Conservation (phyloP, 2,113 vertebrate species). For the Scopus umbretta region DNA sequence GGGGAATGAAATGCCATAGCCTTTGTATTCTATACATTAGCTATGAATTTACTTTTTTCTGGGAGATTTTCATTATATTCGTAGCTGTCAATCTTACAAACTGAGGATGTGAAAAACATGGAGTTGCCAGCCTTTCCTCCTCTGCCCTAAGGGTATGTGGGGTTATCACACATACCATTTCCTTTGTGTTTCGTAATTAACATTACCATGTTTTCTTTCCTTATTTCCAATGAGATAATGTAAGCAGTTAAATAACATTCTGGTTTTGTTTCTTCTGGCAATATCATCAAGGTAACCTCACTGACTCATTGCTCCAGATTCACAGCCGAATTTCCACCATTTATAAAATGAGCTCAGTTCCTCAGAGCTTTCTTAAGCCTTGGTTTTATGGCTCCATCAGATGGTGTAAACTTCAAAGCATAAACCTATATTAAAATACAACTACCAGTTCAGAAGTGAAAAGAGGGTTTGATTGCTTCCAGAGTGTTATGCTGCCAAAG, state of each 20-base stretch:
- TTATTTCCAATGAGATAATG: neutral
- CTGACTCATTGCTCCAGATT: neutral
- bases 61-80: neutral
- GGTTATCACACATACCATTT: neutral
- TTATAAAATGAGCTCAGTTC: neutral
- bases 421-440: neutral
- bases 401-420: neutral
- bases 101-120: neutral
- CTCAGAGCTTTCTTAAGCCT: neutral
- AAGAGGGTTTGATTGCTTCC: neutral
- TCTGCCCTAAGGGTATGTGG: neutral
- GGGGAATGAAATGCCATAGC: neutral
- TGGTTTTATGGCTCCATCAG: neutral
- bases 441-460: neutral
- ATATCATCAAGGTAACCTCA: neutral
- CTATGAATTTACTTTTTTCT: neutral
- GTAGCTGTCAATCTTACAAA: neutral
- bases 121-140: neutral
- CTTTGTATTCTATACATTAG: neutral
- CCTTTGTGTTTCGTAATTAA: neutral
- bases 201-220: neutral
- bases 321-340: neutral
- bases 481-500: neutral
- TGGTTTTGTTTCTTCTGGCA: slow-evolving; percentile 1
- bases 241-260: neutral